A percentile compares a stretch with the other conserved stretches of the same genome.
Evolutionary conservation across 2,113 vertebrate genomes (phyloP).

Genomic region (Pontoporia blainvillei): DNA sequence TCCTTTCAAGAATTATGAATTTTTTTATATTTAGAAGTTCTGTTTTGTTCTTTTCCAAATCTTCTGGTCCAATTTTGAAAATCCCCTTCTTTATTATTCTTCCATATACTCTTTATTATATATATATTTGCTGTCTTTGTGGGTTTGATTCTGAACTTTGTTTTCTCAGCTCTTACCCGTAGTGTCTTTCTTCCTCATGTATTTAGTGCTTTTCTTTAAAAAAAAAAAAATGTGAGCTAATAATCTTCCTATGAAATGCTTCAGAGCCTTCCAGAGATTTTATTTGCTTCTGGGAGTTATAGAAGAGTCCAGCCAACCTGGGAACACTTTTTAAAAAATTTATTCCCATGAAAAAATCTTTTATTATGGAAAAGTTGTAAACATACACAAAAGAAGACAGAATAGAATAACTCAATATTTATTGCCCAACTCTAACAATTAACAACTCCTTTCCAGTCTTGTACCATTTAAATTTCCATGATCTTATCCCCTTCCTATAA

Average conservation of each 20-base stretch:
- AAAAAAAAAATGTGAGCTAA: not conserved
- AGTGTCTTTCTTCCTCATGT: not conserved
- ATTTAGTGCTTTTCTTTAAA: not conserved
- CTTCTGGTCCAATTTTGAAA: not conserved
- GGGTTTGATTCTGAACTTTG: not conserved
- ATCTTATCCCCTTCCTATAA: not conserved
- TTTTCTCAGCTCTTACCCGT: not conserved
- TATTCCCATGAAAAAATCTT: not conserved
- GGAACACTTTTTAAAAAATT: not conserved
- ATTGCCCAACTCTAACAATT: not conserved
- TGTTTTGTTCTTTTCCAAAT: not conserved
- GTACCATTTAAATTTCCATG: not conserved
- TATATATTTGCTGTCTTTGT: not conserved
- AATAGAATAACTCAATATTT: not conserved
- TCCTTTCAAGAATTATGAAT: not conserved
- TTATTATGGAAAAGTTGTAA: not conserved
- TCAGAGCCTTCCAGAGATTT: not conserved
- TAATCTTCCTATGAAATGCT: not conserved
- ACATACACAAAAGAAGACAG: not conserved
- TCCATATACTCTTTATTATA: not conserved
- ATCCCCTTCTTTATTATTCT: not conserved
- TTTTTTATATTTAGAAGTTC: not conserved
- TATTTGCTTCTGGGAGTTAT: not conserved
- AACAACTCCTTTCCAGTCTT: not conserved
- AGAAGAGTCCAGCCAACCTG: not conserved